A percentile compares a stretch with the other conserved stretches of the same genome.
Evolutionary conservation across 2,797 vertebrate genomes (phyloP).

Genomic region (Lutjanus campechanus): DNA sequence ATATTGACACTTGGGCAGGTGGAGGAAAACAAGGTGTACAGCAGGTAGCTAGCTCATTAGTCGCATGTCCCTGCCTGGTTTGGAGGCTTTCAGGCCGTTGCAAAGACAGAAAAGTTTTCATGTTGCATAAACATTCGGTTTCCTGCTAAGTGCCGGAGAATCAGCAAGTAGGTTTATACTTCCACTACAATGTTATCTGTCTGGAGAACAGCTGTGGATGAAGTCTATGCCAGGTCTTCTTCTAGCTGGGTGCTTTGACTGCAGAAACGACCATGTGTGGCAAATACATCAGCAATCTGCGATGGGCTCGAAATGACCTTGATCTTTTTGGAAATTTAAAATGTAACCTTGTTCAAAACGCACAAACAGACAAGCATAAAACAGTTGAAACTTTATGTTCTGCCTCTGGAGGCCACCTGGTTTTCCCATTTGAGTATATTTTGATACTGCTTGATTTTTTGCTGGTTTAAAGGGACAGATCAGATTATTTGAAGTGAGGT

Average conservation of each 20-base stretch:
- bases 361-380: not conserved
- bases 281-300: constrained; percentile 22
- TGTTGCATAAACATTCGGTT: constrained; percentile 34
- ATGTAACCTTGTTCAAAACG: constrained; percentile 27
- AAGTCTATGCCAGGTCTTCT: constrained; percentile 21
- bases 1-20: constrained; percentile 80
- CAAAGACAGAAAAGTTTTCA: constrained; percentile 46
- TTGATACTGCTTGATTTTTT: not conserved
- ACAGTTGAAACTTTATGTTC: not conserved
- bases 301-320: constrained; percentile 43
- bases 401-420: constrained; percentile 3
- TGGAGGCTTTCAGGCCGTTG: constrained; percentile 28
- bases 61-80: constrained; percentile 46
- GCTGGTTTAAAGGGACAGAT: not conserved
- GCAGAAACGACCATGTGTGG: not conserved
- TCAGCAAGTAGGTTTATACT: constrained; percentile 46
- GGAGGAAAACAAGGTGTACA: constrained; percentile 76
- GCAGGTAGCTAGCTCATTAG: constrained; percentile 78
- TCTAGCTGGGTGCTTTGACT: constrained; percentile 14
- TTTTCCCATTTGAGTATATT: not conserved
- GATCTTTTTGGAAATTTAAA: constrained; percentile 39
- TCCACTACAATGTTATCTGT: constrained; percentile 20
- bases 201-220: constrained; percentile 42
- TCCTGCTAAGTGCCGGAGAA: constrained; percentile 33
- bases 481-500: not conserved